Conservation (phyloP, 2,113 vertebrate genomes). For the Antechinus stuartii region DNA sequence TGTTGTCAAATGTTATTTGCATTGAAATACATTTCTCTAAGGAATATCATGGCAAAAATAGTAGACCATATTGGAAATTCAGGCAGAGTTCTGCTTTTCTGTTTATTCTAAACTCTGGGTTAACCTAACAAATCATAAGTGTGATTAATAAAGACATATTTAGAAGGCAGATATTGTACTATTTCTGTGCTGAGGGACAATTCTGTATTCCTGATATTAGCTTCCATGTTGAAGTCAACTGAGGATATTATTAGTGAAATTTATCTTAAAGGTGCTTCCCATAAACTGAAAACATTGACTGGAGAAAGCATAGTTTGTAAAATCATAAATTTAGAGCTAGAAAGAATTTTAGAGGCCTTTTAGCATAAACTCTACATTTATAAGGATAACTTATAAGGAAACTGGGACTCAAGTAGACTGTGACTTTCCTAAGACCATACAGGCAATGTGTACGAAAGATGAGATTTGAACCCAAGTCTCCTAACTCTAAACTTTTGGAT, state of each 20-base stretch:
- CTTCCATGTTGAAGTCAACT: not conserved
- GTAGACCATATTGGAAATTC: not conserved
- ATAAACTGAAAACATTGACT: not conserved
- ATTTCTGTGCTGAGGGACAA: not conserved
- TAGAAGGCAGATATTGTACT: not conserved
- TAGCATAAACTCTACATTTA: not conserved
- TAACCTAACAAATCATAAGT: not conserved
- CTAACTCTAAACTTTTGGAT: not conserved
- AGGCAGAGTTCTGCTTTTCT: not conserved
- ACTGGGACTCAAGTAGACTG: not conserved
- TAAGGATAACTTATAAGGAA: no score
- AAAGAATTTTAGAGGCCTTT: not conserved
- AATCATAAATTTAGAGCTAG: not conserved
- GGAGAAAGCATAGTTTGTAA: not conserved
- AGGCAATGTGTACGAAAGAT: not conserved
- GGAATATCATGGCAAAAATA: not conserved
- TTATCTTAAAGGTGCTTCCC: not conserved
- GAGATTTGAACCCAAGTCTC: not conserved
- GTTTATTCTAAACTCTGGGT: not conserved
- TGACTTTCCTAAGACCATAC: not conserved
- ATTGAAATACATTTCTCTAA: not conserved
- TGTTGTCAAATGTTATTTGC: not conserved
- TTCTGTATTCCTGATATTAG: not conserved
- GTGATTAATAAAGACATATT: not conserved
- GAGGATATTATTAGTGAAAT: not conserved